Evolutionary conservation across 2,113 vertebrate genomes (phyloP).

Genomic region (Microtus oregoni): DNA sequence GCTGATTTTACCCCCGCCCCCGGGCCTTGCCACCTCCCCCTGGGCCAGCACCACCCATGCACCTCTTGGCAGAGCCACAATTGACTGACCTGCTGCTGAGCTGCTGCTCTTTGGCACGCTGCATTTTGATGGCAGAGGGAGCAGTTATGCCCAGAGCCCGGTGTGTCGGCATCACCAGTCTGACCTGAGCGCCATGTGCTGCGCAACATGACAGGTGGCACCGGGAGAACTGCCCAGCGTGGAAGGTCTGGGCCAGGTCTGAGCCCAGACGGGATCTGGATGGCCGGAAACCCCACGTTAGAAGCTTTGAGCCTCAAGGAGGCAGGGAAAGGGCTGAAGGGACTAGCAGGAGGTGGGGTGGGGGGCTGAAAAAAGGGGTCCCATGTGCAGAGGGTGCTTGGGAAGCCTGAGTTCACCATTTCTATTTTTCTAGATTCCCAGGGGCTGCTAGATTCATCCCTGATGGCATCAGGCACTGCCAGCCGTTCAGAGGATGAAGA

Average conservation of each 20-base stretch:
- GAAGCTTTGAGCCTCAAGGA: slow-evolving; percentile 43
- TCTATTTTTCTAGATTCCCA: slow-evolving; percentile 81
- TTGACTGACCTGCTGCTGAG: slow-evolving; percentile 62
- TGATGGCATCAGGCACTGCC: slow-evolving; percentile 89
- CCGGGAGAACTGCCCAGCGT: slow-evolving; percentile 52
- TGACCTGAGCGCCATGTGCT: slow-evolving; percentile 72
- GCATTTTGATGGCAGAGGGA: slow-evolving; percentile 74
- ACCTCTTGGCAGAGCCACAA: slow-evolving; percentile 49
- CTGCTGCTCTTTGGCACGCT: slow-evolving; percentile 47
- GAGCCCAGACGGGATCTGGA: slow-evolving; percentile 61
- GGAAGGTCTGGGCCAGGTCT: slow-evolving; percentile 69
- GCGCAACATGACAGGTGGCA: slow-evolving; percentile 16
- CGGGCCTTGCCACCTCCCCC: slow-evolving; percentile 57
- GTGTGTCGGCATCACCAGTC: slow-evolving; percentile 51
- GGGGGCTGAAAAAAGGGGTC: not conserved
- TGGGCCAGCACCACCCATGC: slow-evolving; percentile 19
- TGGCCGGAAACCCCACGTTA: slow-evolving; percentile 50
- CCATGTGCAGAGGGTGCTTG: not conserved
- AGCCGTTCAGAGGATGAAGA: slow-evolving; percentile 96
- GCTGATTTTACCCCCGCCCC: not conserved
- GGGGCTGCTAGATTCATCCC: slow-evolving; percentile 85
- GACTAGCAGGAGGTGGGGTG: not conserved
- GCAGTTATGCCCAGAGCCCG: slow-evolving; percentile 11
- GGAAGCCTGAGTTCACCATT: slow-evolving; percentile 24
- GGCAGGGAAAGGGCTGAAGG: not conserved